Conservation (phyloP, 2,113 vertebrate species). For the Theristicus caerulescens region DNA sequence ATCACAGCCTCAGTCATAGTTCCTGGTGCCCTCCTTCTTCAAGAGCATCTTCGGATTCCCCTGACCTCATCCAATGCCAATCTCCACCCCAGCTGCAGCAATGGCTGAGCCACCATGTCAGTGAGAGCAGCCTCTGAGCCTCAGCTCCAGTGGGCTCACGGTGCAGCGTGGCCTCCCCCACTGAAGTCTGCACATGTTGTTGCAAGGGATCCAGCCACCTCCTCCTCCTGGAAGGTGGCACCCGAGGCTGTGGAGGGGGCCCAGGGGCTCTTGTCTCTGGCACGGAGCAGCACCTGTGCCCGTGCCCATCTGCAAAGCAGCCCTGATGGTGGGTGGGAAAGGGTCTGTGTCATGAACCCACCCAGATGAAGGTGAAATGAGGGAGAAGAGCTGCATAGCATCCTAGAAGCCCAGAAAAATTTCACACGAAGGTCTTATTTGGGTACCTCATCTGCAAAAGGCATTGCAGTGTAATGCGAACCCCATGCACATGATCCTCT, state of each 20-base stretch:
- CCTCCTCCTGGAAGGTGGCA: not conserved
- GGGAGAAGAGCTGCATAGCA: not conserved
- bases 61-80: rapidly evolving
- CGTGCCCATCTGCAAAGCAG: not conserved
- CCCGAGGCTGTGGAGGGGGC: no score
- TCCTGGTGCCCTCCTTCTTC: not conserved
- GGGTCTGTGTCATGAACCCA: not conserved
- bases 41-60: not conserved
- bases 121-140: not conserved
- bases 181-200: rapidly evolving
- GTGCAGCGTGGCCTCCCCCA: not conserved
- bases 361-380: rapidly evolving
- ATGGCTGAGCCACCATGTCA: rapidly evolving
- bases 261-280: not conserved
- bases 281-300: not conserved
- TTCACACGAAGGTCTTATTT: not conserved
- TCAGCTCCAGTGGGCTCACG: rapidly evolving
- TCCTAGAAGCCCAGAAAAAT: not conserved
- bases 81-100: rapidly evolving
- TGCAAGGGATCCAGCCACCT: not conserved
- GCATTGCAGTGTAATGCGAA: not conserved
- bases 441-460: not conserved
- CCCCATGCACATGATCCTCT: rapidly evolving
- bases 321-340: not conserved
- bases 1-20: not conserved